phyloP scores from a whole-genome alignment of 2,797 vertebrate genomes.

The Leptoclinus maculatus region DNA sequence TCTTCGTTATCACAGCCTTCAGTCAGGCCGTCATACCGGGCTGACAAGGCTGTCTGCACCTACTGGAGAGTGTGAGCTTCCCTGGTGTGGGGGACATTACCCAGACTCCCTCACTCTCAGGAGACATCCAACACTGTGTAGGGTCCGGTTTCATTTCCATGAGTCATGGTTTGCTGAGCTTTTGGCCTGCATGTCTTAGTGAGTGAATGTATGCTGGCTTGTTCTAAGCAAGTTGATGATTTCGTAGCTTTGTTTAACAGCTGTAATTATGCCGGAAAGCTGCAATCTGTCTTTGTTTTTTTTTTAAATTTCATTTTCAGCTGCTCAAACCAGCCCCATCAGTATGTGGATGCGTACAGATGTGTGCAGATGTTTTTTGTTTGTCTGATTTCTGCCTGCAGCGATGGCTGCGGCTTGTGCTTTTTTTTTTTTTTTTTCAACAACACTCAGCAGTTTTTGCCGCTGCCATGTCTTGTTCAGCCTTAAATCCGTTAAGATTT shows the following conservation, averaged over 20 bases:
- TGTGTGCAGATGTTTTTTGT: slow-evolving; percentile 35
- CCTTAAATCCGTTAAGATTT: slow-evolving; percentile 52
- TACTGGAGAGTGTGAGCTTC: slow-evolving; percentile 61
- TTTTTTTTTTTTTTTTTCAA: slow-evolving; percentile 1
- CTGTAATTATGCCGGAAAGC: slow-evolving; percentile 52
- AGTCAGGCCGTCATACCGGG: slow-evolving; percentile 42
- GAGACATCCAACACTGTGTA: slow-evolving; percentile 41
- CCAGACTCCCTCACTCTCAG: slow-evolving; percentile 58
- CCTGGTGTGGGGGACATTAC: slow-evolving; percentile 39
- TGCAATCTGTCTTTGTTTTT: slow-evolving; percentile 56
- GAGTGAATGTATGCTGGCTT: slow-evolving; percentile 37
- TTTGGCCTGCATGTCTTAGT: slow-evolving; percentile 35
- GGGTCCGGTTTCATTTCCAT: slow-evolving; percentile 65
- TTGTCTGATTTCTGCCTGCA: slow-evolving; percentile 5
- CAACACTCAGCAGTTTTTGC: slow-evolving; percentile 35
- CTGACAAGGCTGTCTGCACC: slow-evolving; percentile 57
- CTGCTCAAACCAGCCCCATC: slow-evolving; percentile 33
- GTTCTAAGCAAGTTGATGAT: slow-evolving; percentile 46
- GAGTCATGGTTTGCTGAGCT: slow-evolving; percentile 65
- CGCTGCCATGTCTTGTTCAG: slow-evolving; percentile 53
- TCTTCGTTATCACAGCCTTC: slow-evolving; percentile 26
- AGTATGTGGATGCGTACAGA: slow-evolving; percentile 8
- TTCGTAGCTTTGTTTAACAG: slow-evolving; percentile 56
- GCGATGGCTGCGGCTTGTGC: slow-evolving; percentile 31
- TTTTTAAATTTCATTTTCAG: slow-evolving; percentile 39